Base-by-base conservation (phyloP, 1,140 invertebrate species). In the Cyphomyrmex costatus region DNA sequence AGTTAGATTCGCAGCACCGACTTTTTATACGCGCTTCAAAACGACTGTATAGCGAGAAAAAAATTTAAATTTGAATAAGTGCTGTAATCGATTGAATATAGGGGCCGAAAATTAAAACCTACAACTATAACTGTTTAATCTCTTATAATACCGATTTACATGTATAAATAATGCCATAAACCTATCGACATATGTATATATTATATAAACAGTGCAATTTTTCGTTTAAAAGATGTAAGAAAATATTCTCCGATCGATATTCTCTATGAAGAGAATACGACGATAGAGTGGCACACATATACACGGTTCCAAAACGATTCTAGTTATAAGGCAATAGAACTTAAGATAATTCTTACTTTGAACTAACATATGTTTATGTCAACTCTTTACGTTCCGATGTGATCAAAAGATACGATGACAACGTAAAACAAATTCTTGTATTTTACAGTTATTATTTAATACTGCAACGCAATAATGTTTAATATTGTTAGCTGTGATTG, bases 321-420 rank as follows among this genome's bases (percentile, higher is more conserved):
- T 12, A 3, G 33, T 14, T 33, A 4, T 36, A 42, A 42, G 14
- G 36, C 6, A 16, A 36, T 2, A 42, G 8, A 60, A 4, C 19
- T 74, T 21, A 76, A 76, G 3, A 16, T 56, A 21, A 56, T 24
- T 60, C 21, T 60, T 60, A 60, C 27, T 76, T 76, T 21, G 36
- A 56, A 56, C n/a, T 53, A 76, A 36, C 6, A n/a, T 7, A 27
- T 49, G 21, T 63, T 21, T 36, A 46, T 5, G n/a, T 53, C 46
- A n/a, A 66, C 8, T 2, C 2, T 79, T 66, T 33, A 51, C 61
- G 14, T 66, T 33, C 14, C 6, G 3, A 66, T 12, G 16, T 65
- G 19, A 33, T 19, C 0, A 49, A 21, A 66, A 33, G 14, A 79
- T 24, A 51, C 3, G n/a, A 51, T 76, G 12, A 49, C 14, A 27